Conservation (phyloP, 2,113 vertebrate species). For the Eudorcas thomsonii region DNA sequence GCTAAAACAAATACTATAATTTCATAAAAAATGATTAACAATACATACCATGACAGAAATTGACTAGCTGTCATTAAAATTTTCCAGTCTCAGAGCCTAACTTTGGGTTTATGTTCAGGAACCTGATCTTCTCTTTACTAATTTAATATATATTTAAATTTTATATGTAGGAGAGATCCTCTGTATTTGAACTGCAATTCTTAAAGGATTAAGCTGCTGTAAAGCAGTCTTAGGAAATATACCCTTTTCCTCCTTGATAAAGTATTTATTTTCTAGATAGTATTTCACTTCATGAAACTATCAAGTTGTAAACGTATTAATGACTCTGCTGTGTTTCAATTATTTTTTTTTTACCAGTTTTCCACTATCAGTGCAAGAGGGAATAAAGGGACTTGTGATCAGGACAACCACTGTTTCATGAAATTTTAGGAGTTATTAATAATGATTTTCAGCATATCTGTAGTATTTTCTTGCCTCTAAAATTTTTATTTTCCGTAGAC, state of each 20-base stretch:
- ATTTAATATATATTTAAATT: background rate
- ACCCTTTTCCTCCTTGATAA: background rate
- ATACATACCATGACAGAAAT: background rate
- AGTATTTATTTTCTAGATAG: background rate
- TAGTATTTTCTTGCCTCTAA: background rate
- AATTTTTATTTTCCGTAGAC: constrained; percentile 25
- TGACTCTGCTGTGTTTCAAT: constrained; percentile 27
- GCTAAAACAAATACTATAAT: background rate
- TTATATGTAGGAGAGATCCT: background rate
- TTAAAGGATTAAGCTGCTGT: background rate
- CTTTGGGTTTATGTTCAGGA: background rate
- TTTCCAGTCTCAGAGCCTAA: background rate
- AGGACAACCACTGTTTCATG: constrained; percentile 7
- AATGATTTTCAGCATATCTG: background rate
- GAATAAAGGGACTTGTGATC: background rate
- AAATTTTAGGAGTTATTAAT: background rate
- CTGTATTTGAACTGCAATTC: background rate
- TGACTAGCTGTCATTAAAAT: background rate
- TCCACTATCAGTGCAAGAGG: background rate
- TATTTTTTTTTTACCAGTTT: constrained; percentile 2
- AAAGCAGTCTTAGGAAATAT: background rate
- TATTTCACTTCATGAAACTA: background rate
- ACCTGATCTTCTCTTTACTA: background rate
- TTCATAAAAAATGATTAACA: background rate
- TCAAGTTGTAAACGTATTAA: constrained; percentile 18